phyloP scores from a whole-genome alignment of 2,797 vertebrate genomes.

The Halcyon badia region DNA sequence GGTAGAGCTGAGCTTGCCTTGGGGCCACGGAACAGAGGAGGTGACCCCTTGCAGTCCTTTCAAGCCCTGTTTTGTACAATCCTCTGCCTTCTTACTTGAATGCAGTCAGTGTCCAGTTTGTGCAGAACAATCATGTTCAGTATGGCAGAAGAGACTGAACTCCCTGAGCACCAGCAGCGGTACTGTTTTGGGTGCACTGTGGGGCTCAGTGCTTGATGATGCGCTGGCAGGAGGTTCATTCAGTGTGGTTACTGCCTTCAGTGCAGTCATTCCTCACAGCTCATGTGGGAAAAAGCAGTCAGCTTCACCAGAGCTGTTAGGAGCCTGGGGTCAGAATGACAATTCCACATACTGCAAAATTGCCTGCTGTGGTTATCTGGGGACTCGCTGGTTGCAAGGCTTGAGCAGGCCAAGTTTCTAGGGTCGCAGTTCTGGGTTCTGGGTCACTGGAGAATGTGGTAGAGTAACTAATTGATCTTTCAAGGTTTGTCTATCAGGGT shows the following conservation, averaged over 20 bases:
- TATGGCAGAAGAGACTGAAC: background rate
- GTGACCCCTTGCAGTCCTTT: background rate
- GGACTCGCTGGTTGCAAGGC: fast-evolving
- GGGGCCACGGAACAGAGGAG: background rate
- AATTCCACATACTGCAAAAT: background rate
- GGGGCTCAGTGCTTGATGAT: fast-evolving
- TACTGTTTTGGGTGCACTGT: fast-evolving
- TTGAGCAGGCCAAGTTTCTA: background rate
- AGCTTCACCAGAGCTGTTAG: background rate
- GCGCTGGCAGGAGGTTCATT: background rate
- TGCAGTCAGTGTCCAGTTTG: background rate
- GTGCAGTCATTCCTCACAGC: background rate
- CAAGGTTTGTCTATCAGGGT: background rate
- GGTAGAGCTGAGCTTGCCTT: background rate
- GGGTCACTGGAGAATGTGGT: background rate
- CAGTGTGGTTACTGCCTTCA: background rate
- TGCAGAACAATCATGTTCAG: background rate
- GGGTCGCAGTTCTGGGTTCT: background rate
- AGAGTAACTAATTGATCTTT: background rate
- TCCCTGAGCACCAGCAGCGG: background rate
- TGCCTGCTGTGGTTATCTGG: background rate
- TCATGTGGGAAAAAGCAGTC: fast-evolving
- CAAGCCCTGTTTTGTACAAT: background rate
- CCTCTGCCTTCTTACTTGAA: background rate
- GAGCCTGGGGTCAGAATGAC: background rate